Base-by-base conservation (phyloP, 2,888 invertebrate species). In the Ypsolopha sequella region DNA sequence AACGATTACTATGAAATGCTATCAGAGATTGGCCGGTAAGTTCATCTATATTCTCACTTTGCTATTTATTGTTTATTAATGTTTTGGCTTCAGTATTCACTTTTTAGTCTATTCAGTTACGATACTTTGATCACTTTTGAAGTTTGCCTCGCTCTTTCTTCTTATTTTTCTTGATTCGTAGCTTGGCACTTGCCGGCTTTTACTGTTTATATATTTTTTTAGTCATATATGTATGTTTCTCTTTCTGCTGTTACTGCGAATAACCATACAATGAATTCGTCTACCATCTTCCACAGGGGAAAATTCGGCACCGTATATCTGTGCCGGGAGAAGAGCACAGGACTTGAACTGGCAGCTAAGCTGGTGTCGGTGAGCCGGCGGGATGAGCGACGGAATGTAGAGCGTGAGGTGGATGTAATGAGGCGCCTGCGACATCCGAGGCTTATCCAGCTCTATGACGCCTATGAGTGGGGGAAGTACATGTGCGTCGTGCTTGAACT, bases 401-500 rank as follows among this genome's bases (percentile, higher is more conserved):
- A 97, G 75, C 89, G 98, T 51, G 99, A 99, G 77, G 95, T 99
- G 54, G 97, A 98, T 63, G 96, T 99, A 65, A 99, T 99, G 98
- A 90, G 95, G 70, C 88, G 92, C 58, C 89, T 99, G 52, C 94
- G 97, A 66, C 99, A 99, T 87, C 97, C 97, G 36, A 87, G 98
- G 57, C 92, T 99, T 49, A 95, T 99, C 65, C 99, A 99, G 78
- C 90, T 99, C 45, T 99, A 98, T 78, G 99, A 99, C 69, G 97
- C 98, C 9, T 98, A 96, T 78, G 98, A 98, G 80, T 93, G 93
- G 82, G 92, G 93, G 62, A 95, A 95, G 81, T 93, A 95, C 70
- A 97, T 99, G 92, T 96, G 97, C 82, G 95, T 99, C 64, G 93
- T 99, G 59, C 90, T 99, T 58, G 99, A 99, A 90, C 89, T 99